phyloP scores from a whole-genome alignment of 2,888 invertebrate genomes.

The Baccha elongata region DNA sequence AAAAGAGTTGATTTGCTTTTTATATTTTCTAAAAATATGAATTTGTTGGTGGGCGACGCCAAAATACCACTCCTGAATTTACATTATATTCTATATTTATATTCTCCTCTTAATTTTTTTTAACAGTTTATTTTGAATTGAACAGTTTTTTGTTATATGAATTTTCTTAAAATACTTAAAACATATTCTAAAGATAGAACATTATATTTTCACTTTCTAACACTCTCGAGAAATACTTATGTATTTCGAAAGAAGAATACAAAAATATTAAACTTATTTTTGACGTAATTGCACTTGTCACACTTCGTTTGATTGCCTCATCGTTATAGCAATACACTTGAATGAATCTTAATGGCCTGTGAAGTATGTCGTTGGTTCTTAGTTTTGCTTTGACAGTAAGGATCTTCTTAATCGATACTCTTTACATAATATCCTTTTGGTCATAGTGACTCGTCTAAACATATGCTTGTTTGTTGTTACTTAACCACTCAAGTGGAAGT shows the following conservation, averaged over 20 bases:
- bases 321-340: conserved; percentile 48
- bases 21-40: too few relatives aligned
- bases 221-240: neutral
- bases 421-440: conserved; percentile 39
- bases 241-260: too few relatives aligned
- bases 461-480: conserved; percentile 27
- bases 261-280: conserved; percentile 57
- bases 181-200: neutral
- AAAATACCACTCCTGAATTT: too few relatives aligned
- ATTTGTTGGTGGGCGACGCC: too few relatives aligned
- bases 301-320: conserved; percentile 52
- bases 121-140: too few relatives aligned
- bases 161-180: neutral
- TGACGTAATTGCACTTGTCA: conserved; percentile 53
- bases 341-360: conserved; percentile 50
- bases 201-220: neutral
- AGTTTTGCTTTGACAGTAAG: conserved; percentile 37
- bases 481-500: conserved; percentile 42
- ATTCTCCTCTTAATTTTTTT: too few relatives aligned
- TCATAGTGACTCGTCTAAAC: conserved; percentile 14
- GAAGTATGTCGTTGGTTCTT: conserved; percentile 37
- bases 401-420: conserved; percentile 43
- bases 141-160: too few relatives aligned
- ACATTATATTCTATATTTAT: too few relatives aligned
- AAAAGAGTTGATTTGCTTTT: too few relatives aligned